Evolutionary conservation across 2,888 invertebrate genomes (phyloP).

Genomic region (Sesamia inferens): DNA sequence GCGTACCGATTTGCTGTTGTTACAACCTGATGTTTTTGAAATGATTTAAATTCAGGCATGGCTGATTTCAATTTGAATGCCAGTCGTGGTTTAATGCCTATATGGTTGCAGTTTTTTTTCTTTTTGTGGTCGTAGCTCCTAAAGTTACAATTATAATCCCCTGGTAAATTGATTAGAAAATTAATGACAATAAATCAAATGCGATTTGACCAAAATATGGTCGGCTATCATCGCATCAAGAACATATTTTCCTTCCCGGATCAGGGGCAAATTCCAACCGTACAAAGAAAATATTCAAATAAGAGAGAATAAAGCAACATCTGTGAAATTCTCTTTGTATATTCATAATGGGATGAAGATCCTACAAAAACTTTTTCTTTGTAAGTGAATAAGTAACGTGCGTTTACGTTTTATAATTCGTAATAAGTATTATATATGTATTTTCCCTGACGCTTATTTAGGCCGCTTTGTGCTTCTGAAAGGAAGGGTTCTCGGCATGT

Average conservation of each 20-base stretch:
- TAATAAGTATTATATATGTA: constrained; percentile 31
- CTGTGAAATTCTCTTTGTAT: constrained; percentile 56
- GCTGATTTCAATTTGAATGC: too few species aligned
- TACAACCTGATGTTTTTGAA: constrained; percentile 6
- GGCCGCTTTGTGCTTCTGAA: constrained; percentile 20
- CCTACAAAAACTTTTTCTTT: constrained; percentile 50
- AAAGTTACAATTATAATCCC: not conserved
- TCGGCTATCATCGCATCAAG: not conserved
- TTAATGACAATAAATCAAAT: not conserved
- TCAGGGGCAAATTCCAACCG: constrained; percentile 30
- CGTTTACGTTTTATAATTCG: constrained; percentile 49
- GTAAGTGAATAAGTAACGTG: constrained; percentile 49
- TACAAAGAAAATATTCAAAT: constrained; percentile 54
- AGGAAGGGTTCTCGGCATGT: constrained; percentile 25
- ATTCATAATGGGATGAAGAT: constrained; percentile 49
- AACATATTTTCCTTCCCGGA: constrained; percentile 31
- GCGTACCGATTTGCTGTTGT: constrained; percentile 54
- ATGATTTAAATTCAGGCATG: too few species aligned
- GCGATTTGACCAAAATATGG: not conserved
- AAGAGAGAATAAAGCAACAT: constrained; percentile 45
- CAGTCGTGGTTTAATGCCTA: too few species aligned
- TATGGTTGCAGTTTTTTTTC: too few species aligned
- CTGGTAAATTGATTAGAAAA: not conserved
- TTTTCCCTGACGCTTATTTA: constrained; percentile 35
- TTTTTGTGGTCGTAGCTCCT: not conserved